Evolutionary conservation across 1,140 invertebrate species (phyloP), one percentile per base, ranked within the genome.

Genomic region (Propsilocerus akamusi): DNA sequence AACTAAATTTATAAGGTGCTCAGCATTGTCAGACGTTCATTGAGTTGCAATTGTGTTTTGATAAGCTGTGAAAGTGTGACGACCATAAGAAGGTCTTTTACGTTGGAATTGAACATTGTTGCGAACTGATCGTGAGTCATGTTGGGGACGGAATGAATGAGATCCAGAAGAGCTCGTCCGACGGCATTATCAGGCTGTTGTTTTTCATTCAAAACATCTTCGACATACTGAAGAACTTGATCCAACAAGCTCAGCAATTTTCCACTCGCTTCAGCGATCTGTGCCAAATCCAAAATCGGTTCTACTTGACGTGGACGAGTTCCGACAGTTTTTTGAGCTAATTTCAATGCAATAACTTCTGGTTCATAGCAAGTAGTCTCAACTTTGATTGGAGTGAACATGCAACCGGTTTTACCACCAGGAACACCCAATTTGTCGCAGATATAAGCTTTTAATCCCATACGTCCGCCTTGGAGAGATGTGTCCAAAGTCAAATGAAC

Each of bases 71-170:
- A 87, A 23, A 97, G 71, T 30, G 93, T 94, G 54, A 94, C 81
- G 46, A 97, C 91, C 93, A 97, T 95, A 37, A 97, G 70, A 52
- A 97, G 74, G 74, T 97, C 93, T 69, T 96, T 96, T 59, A 96
- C 86, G 64, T 93, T 93, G 55, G 88, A 86, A 58, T 93, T 95
- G 60, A 97, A 83, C 85, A 96, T 94, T 54, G 88, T 79, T 22
- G 91, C 88, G 67, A 97, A 95, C 60, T 92, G 81, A 61, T 92
- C 86, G 28, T 78, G 75, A 17, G 78, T 77, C 75, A 96, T 89
- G 62, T 89, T 84, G 17, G 93, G 92, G 48, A 94, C 81, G 25
- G 86, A 83, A 66, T 88, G 82, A 25, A 94, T 86, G 60, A 97
- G 78, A 66, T 93, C 83, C 25, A 95, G 70, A 46, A 97, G 72